Conservation (phyloP, 2,888 invertebrate species). For the Neria commutata region DNA sequence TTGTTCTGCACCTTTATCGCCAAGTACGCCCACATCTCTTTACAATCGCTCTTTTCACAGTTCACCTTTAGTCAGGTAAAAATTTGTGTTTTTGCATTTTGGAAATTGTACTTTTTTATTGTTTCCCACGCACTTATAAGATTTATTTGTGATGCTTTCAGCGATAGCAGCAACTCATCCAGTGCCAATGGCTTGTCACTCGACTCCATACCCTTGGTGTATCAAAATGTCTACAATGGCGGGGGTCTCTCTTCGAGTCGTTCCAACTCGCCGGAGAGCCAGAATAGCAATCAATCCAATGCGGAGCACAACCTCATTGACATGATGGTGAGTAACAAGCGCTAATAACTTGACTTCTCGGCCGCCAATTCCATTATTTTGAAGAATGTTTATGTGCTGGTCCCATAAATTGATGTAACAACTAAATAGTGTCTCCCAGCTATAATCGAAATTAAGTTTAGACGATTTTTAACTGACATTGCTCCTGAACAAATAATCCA, state of each 20-base stretch:
- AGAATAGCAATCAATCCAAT: slow-evolving; percentile 57
- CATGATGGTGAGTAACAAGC: slow-evolving; percentile 56
- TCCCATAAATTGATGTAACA: background rate
- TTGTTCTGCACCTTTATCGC: slow-evolving; percentile 62
- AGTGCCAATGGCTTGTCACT: slow-evolving; percentile 52
- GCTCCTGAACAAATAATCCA: no score
- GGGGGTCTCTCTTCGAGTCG: slow-evolving; percentile 51
- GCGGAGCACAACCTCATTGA: slow-evolving; percentile 55
- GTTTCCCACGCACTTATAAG: background rate
- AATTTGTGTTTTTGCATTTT: background rate
- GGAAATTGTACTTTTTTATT: background rate
- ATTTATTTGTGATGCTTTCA: slow-evolving; percentile 27
- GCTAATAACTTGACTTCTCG: no score
- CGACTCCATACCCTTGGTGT: slow-evolving; percentile 52
- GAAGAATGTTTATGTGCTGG: background rate
- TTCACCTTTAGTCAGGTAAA: slow-evolving; percentile 61
- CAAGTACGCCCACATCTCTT: slow-evolving; percentile 61
- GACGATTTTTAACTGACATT: no score
- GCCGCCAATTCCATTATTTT: background rate
- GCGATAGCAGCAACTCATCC: slow-evolving; percentile 58
- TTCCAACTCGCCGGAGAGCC: slow-evolving; percentile 60
- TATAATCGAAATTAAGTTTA: no score
- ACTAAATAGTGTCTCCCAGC: no score
- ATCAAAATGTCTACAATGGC: slow-evolving; percentile 39
- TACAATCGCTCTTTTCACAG: slow-evolving; percentile 61